These are phyloP conservation scores for Sterrhoptilus dennistouni DNA, from an alignment of 2,113 vertebrate genomes.

Conservation along the genomic window DNA sequence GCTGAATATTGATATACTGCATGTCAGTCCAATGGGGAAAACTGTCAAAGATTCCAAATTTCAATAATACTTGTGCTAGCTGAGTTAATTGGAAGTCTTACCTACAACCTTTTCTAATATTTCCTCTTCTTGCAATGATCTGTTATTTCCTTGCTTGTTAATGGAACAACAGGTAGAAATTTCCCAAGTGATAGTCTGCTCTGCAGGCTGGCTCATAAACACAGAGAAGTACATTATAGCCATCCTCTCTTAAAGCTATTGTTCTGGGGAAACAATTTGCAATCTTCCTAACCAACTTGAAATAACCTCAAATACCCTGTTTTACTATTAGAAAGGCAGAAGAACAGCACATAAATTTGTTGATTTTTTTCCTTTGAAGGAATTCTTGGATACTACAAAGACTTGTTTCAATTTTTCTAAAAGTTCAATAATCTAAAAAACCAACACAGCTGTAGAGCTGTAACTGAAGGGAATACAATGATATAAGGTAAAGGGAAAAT, in stretches of 20 bases:
- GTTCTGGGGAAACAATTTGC: background rate
- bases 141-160: background rate
- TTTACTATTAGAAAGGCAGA: background rate
- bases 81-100: background rate
- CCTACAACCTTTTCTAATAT: background rate
- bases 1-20: background rate
- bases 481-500: background rate
- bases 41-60: background rate
- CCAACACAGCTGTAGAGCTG: background rate
- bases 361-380: background rate
- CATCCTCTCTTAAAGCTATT: background rate
- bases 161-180: constrained; percentile 12
- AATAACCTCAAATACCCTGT: background rate
- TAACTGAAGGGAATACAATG: background rate
- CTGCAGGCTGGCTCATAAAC: background rate
- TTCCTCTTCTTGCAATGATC: background rate
- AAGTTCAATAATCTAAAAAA: background rate
- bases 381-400: background rate
- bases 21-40: background rate
- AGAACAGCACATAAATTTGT: background rate
- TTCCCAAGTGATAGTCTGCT: background rate
- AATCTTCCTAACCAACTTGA: background rate
- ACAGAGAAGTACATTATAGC: background rate
- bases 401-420: background rate
- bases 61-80: background rate